These are phyloP conservation scores for Colostygia pectinataria DNA, from an alignment of 2,888 invertebrate genomes.

Conservation along the genomic window DNA sequence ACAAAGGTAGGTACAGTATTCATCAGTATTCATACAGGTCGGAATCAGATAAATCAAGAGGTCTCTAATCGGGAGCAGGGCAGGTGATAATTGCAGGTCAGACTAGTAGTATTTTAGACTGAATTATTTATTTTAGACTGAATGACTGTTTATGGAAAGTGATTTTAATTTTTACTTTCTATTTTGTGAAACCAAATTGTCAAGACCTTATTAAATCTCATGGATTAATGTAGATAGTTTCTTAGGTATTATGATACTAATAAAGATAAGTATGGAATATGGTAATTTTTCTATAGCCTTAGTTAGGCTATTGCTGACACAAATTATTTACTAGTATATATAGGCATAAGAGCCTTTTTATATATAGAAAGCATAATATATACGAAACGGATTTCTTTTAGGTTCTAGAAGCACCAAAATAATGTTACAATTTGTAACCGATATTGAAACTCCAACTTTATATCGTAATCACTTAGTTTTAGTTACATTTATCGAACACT, in stretches of 20 bases:
- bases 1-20: too few relatives aligned
- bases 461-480: too few relatives aligned
- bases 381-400: too few relatives aligned
- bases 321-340: too few relatives aligned
- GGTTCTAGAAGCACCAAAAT: too few relatives aligned
- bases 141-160: constrained; percentile 1
- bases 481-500: too few relatives aligned
- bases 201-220: constrained; percentile 8
- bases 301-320: too few relatives aligned
- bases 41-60: background rate
- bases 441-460: too few relatives aligned
- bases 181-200: constrained; percentile 11
- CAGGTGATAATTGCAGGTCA: constrained; percentile 9
- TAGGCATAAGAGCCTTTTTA: too few relatives aligned
- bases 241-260: background rate
- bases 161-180: constrained; percentile 5
- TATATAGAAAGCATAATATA: too few relatives aligned
- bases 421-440: too few relatives aligned
- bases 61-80: background rate
- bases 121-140: constrained; percentile 5
- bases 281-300: background rate
- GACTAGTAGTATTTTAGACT: constrained; percentile 7
- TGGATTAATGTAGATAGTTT: constrained; percentile 8
- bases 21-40: too few relatives aligned
- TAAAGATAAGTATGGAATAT: constrained; percentile 1